Percentiles rank a stretch among this genome's conserved stretches.
These are phyloP conservation scores for Leptoclinus maculatus DNA, from an alignment of 2,797 vertebrate species.

Conservation along the genomic window DNA sequence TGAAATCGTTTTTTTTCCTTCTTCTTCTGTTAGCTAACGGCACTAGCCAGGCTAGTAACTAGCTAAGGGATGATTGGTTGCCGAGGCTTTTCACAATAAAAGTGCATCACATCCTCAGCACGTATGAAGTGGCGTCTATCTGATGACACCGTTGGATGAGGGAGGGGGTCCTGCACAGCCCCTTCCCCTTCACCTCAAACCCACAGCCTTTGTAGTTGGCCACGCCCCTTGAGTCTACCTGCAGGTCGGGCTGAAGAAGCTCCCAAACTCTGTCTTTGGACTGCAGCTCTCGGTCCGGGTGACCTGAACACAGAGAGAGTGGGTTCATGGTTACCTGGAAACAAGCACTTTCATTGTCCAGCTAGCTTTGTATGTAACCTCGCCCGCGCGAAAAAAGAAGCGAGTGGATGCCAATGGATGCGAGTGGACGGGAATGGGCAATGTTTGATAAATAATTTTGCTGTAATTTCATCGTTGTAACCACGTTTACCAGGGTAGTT, in stretches of 20 bases:
- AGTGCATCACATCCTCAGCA: neutral
- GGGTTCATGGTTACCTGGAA: neutral
- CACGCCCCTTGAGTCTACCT: slow-evolving; percentile 87
- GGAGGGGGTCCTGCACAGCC: slow-evolving; percentile 88
- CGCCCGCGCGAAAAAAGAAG: no score
- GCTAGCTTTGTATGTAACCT: neutral
- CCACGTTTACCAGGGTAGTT: slow-evolving; percentile 87
- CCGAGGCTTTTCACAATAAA: slow-evolving; percentile 23
- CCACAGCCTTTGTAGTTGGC: slow-evolving; percentile 91
- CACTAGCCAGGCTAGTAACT: neutral
- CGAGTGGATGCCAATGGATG: no score
- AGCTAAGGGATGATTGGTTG: neutral
- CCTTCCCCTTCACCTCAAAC: slow-evolving; percentile 94
- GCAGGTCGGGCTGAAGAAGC: slow-evolving; percentile 89
- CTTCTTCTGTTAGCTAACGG: neutral
- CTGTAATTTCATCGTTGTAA: no score
- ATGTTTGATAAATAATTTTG: no score
- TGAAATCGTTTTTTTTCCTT: neutral
- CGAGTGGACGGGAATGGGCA: no score
- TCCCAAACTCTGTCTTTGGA: slow-evolving; percentile 93
- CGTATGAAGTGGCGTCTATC: slow-evolving; percentile 66
- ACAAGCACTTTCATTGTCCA: neutral
- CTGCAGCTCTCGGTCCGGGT: slow-evolving; percentile 91
- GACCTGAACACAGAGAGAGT: slow-evolving; percentile 78
- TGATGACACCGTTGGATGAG: slow-evolving; percentile 89